Base-by-base conservation (phyloP, 2,888 invertebrate genomes). In the Oxytorus armatus region DNA sequence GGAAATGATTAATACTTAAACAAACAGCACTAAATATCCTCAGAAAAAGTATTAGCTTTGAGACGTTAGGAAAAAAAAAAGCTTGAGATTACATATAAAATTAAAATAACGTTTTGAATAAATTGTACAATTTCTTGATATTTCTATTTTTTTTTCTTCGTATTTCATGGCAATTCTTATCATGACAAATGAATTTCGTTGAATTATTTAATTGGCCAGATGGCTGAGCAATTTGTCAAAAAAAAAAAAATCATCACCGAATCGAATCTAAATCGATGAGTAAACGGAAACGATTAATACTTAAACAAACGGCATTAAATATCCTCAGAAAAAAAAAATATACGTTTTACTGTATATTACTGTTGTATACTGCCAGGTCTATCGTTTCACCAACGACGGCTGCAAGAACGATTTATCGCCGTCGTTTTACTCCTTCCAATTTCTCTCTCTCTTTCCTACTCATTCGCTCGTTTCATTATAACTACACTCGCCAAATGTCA, bases 401-500 rank as follows among this genome's bases (percentile, higher is more conserved):
- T 51, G 75, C 68, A 33, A 44, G 47, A 44, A 42, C 65, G 53
- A 70, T 79, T 79, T 79, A 79, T 79, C 36, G 65, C 59, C 10
- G n/a, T 33, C 33, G 44, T 53, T 63, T 53, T 53, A 23, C n/a
- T n/a, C n/a, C n/a, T n/a, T n/a, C n/a, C n/a, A n/a, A n/a, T n/a
- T n/a, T n/a, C n/a, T n/a, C n/a, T 18, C 21, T n/a, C 23, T 23
- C 51, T 23, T 23, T 51, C 49, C 1, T 21, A 36, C 39, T 51
- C 51, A n/a, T n/a, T 16, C 53, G n/a, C 51, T 49, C 83, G 78
- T 80, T 73, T 83, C 77, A 81, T 83, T 81, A 82, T 83, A 81
- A 83, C 84, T n/a, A n/a, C 80, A 77, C 83, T 79, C 77, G 68
- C 82, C 81, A 85, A 85, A 83, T 85, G 81, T 78, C 83, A 80